Conservation (phyloP, 2,113 vertebrate species). For the Myrmophylax atrothorax region DNA sequence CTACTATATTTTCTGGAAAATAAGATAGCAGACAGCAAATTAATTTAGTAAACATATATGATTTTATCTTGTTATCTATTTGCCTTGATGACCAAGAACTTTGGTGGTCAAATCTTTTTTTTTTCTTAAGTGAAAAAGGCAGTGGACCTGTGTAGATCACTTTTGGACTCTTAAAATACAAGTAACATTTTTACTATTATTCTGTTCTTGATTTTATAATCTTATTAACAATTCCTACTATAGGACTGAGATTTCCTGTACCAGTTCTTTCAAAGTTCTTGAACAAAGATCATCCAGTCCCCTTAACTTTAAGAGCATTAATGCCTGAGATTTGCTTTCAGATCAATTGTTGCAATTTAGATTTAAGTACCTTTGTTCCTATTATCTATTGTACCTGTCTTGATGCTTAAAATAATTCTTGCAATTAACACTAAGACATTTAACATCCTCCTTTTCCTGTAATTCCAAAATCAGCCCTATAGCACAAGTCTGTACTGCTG, state of each 20-base stretch:
- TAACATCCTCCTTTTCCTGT: background rate
- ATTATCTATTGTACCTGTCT: background rate
- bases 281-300: background rate
- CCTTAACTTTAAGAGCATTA: background rate
- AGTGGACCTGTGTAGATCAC: background rate
- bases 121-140: background rate
- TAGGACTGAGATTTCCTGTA: background rate
- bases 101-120: background rate
- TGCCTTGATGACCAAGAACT: background rate
- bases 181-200: background rate
- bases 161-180: background rate
- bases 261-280: background rate
- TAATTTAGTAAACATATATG: background rate
- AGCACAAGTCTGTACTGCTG: background rate
- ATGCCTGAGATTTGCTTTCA: background rate
- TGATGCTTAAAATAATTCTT: background rate
- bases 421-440: background rate
- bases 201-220: background rate
- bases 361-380: background rate
- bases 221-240: background rate
- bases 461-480: background rate
- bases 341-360: background rate
- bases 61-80: background rate
- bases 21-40: background rate
- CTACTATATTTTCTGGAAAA: background rate